A percentile compares a stretch with the other conserved stretches of the same genome.
Conservation (phyloP, 2,888 invertebrate species). For the Dascillus cervinus region DNA sequence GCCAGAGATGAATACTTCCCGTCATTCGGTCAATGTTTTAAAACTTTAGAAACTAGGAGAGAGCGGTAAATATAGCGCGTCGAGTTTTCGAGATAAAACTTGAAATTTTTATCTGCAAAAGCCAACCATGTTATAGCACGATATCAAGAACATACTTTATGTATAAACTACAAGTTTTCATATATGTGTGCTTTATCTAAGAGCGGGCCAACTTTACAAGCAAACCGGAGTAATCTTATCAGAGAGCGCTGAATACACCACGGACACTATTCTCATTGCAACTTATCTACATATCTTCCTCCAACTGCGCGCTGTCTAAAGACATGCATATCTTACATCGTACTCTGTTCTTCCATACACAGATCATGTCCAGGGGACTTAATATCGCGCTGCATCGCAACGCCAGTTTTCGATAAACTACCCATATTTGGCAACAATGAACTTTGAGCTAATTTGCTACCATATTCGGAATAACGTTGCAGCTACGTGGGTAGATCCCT, state of each 20-base stretch:
- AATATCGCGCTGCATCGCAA: too few species aligned
- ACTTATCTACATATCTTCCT: slow-evolving; percentile 23
- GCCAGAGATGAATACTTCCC: slow-evolving; percentile 15
- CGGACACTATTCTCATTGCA: slow-evolving; percentile 27
- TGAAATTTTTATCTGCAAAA: slow-evolving; percentile 22
- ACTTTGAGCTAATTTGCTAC: too few species aligned
- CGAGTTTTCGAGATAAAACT: slow-evolving; percentile 20
- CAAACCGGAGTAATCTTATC: slow-evolving; percentile 28
- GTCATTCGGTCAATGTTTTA: slow-evolving; percentile 16
- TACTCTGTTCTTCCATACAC: too few species aligned
- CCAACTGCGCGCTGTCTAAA: slow-evolving; percentile 24
- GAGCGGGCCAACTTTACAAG: slow-evolving; percentile 24
- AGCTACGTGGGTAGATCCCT: too few species aligned
- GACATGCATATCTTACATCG: slow-evolving; percentile 27
- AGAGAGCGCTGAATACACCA: slow-evolving; percentile 25
- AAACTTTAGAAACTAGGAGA: slow-evolving; percentile 13
- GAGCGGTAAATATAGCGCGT: slow-evolving; percentile 15
- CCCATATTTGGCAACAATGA: too few species aligned
- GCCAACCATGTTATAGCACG: slow-evolving; percentile 12
- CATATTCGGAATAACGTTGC: too few species aligned
- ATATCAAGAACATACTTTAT: not conserved
- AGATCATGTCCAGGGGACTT: too few species aligned
- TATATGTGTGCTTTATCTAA: slow-evolving; percentile 20
- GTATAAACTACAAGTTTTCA: slow-evolving; percentile 29
- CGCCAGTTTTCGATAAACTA: too few species aligned